Conservation (phyloP, 2,113 vertebrate genomes). For the Epinephelus cyanopodus region DNA sequence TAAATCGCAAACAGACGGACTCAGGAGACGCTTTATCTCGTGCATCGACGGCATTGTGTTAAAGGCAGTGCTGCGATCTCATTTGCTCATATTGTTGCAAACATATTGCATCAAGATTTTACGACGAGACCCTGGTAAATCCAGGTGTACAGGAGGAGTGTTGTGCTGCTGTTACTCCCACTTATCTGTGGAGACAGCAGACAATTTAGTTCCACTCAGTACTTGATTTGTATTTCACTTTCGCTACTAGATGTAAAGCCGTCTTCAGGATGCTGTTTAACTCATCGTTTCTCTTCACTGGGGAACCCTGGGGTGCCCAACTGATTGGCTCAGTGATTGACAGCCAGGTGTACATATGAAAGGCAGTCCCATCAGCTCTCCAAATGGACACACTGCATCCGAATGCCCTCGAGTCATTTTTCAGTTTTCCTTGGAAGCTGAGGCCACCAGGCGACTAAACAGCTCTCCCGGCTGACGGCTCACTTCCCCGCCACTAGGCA, state of each 20-base stretch:
- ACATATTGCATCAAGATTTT: slow-evolving; percentile 24
- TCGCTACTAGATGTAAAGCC: slow-evolving; percentile 6
- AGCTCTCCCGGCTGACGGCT: slow-evolving; percentile 44
- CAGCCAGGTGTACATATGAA: slow-evolving; percentile 39
- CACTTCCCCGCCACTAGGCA: slow-evolving; percentile 40
- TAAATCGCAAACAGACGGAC: not conserved
- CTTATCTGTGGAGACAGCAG: slow-evolving; percentile 11
- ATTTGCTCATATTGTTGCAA: slow-evolving; percentile 26
- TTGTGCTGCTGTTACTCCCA: not conserved
- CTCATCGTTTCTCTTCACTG: not conserved
- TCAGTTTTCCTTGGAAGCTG: slow-evolving; percentile 20
- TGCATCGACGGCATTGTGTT: not conserved
- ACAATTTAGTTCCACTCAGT: slow-evolving; percentile 1
- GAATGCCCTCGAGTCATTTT: slow-evolving; percentile 50
- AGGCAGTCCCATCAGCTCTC: slow-evolving; percentile 23
- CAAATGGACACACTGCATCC: slow-evolving; percentile 33
- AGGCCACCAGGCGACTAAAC: slow-evolving; percentile 41
- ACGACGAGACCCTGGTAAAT: not conserved
- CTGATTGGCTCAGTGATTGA: slow-evolving; percentile 68
- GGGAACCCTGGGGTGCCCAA: not conserved
- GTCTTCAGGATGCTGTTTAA: slow-evolving; percentile 17
- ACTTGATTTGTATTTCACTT: slow-evolving; percentile 26
- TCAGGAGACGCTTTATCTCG: slow-evolving; percentile 2
- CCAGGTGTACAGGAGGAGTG: not conserved
- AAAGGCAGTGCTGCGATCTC: not conserved